Evolutionary conservation across 1,140 invertebrate genomes (phyloP).

Genomic region (Apis dorsata): DNA sequence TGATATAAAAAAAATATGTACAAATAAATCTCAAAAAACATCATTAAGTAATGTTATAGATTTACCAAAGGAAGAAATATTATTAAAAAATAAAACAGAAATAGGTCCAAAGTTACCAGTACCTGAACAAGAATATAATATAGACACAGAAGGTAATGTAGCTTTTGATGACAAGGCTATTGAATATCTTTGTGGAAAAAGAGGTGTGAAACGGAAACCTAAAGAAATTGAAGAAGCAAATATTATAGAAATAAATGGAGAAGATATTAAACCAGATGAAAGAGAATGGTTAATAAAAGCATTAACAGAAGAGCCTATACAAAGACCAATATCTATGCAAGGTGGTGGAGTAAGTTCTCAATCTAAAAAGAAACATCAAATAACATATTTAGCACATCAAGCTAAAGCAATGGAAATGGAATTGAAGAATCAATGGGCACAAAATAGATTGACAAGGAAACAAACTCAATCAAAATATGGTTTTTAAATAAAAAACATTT

Average conservation of each 20-base stretch:
- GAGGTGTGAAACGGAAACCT: conserved; percentile 79
- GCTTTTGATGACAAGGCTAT: conserved; percentile 78
- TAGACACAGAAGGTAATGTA: conserved; percentile 75
- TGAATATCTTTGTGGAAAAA: conserved; percentile 76
- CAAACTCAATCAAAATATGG: conserved; percentile 95
- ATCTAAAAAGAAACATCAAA: conserved; percentile 92
- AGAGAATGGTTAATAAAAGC: conserved; percentile 91
- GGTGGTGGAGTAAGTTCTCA: conserved; percentile 72
- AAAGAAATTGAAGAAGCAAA: conserved; percentile 80
- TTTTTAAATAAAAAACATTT: too few relatives aligned
- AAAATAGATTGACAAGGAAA: conserved; percentile 89
- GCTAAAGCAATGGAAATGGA: conserved; percentile 96
- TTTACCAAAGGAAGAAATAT: conserved; percentile 75
- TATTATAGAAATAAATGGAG: conserved; percentile 91
- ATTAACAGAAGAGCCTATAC: conserved; percentile 86
- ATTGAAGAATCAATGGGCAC: conserved; percentile 95
- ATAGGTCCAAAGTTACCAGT: conserved; percentile 77
- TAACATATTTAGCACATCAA: conserved; percentile 96
- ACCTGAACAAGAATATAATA: conserved; percentile 78
- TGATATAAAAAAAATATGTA: neutral
- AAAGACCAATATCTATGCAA: conserved; percentile 76
- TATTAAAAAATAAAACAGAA: conserved; percentile 76
- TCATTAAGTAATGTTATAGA: conserved; percentile 71
- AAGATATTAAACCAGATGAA: conserved; percentile 89
- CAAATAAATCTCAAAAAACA: conserved; percentile 40